These are phyloP conservation scores for Numenius arquata DNA, from an alignment of 2,113 vertebrate species.

Conservation along the genomic window DNA sequence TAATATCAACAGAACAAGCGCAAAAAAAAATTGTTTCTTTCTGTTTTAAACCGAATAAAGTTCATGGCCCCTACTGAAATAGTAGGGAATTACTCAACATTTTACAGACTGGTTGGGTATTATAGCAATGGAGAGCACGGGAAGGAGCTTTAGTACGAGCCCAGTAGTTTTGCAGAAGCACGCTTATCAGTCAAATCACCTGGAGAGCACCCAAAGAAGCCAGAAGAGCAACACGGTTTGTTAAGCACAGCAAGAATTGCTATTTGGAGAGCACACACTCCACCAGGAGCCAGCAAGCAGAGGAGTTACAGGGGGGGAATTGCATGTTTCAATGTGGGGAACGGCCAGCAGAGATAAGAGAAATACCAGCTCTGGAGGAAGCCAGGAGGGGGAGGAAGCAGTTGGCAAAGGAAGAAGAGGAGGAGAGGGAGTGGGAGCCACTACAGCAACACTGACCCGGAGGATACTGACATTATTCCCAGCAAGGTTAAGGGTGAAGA, in stretches of 20 bases:
- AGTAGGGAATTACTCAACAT: neutral
- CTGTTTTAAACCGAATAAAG: neutral
- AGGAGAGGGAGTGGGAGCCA: neutral
- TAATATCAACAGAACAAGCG: neutral
- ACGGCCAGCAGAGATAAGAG: neutral
- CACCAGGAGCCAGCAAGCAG: neutral
- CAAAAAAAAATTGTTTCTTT: neutral
- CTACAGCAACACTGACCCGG: neutral
- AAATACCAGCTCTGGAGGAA: neutral
- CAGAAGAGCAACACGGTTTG: neutral
- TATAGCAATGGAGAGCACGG: neutral
- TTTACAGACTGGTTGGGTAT: neutral
- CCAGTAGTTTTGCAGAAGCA: neutral
- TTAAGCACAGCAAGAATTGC: neutral
- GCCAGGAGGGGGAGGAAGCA: neutral
- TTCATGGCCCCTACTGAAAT: neutral
- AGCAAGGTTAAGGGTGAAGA: neutral
- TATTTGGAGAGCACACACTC: neutral
- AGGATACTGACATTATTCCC: neutral
- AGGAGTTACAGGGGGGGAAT: neutral
- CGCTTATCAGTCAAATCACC: neutral
- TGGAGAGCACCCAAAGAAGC: neutral
- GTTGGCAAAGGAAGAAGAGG: neutral
- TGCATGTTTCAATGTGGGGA: neutral
- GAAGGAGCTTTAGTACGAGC: neutral